phyloP scores from a whole-genome alignment of 2,888 invertebrate species.

The Leptothorax acervorum region DNA sequence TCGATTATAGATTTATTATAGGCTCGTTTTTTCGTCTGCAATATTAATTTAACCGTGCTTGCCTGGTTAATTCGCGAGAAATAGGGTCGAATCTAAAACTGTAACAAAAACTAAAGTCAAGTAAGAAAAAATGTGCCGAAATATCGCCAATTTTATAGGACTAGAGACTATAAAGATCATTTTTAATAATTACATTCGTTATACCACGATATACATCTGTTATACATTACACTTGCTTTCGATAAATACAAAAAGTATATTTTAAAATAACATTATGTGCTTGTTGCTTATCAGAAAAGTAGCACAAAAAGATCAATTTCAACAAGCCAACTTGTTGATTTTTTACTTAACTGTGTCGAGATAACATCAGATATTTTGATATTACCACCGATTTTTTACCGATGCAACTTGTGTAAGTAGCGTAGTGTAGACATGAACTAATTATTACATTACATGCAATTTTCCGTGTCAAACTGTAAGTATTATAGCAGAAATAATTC shows the following conservation, averaged over 20 bases:
- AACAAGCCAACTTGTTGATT: background rate
- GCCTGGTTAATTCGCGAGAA: conserved; percentile 32
- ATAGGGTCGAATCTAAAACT: background rate
- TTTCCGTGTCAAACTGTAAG: background rate
- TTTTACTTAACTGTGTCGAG: background rate
- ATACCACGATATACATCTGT: background rate
- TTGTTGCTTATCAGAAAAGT: background rate
- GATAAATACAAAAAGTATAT: background rate
- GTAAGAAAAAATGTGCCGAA: background rate
- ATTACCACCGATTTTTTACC: background rate
- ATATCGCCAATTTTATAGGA: background rate
- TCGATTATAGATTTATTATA: conserved; percentile 26
- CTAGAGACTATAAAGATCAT: background rate
- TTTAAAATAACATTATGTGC: background rate
- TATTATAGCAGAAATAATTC: background rate
- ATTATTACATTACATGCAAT: background rate
- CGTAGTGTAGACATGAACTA: background rate
- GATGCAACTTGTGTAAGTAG: background rate
- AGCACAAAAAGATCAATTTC: background rate
- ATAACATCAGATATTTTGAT: background rate
- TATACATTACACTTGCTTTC: background rate
- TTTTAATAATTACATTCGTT: background rate
- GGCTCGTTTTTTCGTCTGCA: conserved; percentile 24
- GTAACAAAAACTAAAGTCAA: conserved; percentile 12
- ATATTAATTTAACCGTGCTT: conserved; percentile 10